Conservation (phyloP, 2,797 vertebrate species). For the Sebastes oblongus region DNA sequence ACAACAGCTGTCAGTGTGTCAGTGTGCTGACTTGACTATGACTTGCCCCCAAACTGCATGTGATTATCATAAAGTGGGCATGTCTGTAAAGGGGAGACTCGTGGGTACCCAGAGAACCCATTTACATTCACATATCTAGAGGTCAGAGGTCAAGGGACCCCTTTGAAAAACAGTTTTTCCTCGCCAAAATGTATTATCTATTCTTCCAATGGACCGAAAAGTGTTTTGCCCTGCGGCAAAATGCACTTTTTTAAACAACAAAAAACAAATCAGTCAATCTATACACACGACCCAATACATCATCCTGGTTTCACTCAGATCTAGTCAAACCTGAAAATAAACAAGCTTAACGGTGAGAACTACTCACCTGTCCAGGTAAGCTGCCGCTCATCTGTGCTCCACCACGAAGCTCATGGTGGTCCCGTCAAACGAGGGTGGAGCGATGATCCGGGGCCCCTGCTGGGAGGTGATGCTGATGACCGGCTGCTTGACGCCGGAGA, state of each 20-base stretch:
- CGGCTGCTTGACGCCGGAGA: conserved; percentile 82
- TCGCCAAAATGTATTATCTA: neutral
- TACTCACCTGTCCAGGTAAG: conserved; percentile 56
- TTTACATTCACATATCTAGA: accelerated
- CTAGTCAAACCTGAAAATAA: neutral
- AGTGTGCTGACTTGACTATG: too few species aligned
- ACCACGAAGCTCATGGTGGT: conserved; percentile 99
- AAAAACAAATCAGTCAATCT: neutral
- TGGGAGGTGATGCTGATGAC: conserved; percentile 93
- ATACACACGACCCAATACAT: neutral
- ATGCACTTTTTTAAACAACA: neutral
- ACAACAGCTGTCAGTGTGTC: too few species aligned
- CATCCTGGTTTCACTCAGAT: neutral
- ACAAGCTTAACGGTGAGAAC: neutral
- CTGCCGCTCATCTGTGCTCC: conserved; percentile 88
- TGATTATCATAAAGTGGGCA: too few species aligned
- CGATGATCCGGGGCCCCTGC: conserved; percentile 91
- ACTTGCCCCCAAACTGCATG: too few species aligned
- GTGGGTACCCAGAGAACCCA: too few species aligned
- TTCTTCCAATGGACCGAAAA: neutral
- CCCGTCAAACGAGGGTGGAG: conserved; percentile 94
- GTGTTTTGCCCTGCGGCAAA: neutral
- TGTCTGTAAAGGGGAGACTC: too few species aligned
- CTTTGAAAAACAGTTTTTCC: too few species aligned
- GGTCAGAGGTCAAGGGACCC: too few species aligned